phyloP scores from a whole-genome alignment of 2,797 vertebrate species.

The Arrhamphus sclerolepis region DNA sequence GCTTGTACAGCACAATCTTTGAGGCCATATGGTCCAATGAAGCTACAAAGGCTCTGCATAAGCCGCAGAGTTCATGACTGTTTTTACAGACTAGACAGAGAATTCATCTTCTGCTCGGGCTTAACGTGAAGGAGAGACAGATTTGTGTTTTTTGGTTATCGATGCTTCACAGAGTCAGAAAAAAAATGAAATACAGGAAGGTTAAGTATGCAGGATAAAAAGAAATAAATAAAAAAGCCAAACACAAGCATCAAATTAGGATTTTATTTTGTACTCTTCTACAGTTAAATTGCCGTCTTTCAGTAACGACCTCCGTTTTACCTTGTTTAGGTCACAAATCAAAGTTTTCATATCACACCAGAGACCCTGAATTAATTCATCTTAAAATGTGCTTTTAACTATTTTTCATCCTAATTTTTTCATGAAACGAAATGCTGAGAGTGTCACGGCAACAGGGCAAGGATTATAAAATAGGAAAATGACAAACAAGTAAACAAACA shows the following conservation, averaged over 20 bases:
- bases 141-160: slow-evolving; percentile 1
- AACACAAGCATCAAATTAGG: not conserved
- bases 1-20: not conserved
- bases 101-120: not conserved
- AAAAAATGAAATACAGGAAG: not conserved
- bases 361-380: not conserved
- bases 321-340: not conserved
- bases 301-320: too few relatives aligned
- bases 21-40: not conserved
- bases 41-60: slow-evolving; percentile 3
- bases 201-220: too few relatives aligned
- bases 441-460: too few relatives aligned
- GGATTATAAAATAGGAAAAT: too few relatives aligned
- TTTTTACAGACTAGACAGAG: not conserved
- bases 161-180: not conserved
- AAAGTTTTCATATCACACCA: not conserved
- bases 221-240: not conserved
- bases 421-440: too few relatives aligned
- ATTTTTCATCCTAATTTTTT: too few relatives aligned
- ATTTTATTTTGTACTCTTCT: not conserved
- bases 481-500: too few relatives aligned
- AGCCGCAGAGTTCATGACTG: slow-evolving; percentile 5
- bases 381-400: not conserved
- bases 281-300: not conserved
- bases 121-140: not conserved